Evolutionary conservation across 2,113 vertebrate genomes (phyloP).

Genomic region (Okapia johnstoni): DNA sequence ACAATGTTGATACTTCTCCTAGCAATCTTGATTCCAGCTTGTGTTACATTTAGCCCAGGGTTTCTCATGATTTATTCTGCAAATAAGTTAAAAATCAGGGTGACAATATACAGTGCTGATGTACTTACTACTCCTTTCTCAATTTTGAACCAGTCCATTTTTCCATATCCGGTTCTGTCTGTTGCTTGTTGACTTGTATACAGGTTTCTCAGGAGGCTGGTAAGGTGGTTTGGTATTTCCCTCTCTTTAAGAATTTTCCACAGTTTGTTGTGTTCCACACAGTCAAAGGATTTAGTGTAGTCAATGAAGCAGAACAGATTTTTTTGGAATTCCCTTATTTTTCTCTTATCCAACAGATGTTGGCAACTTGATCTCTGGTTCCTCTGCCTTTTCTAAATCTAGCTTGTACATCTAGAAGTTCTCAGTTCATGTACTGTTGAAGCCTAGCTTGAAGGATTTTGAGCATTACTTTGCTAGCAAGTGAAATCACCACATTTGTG

Average conservation of each 20-base stretch:
- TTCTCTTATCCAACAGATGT: not conserved
- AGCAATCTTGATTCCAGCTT: not conserved
- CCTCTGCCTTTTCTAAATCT: not conserved
- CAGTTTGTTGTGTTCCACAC: not conserved
- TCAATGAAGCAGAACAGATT: not conserved
- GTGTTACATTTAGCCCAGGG: not conserved
- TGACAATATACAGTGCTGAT: not conserved
- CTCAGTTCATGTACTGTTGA: not conserved
- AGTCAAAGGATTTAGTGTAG: not conserved
- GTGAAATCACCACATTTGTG: not conserved
- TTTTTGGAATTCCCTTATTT: not conserved
- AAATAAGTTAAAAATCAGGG: not conserved
- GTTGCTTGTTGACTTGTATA: not conserved
- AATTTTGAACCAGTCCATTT: not conserved
- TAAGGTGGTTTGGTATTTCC: not conserved
- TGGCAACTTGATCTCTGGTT: not conserved
- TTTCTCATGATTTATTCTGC: not conserved
- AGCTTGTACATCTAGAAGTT: not conserved
- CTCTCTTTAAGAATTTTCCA: not conserved
- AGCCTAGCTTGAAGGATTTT: not conserved
- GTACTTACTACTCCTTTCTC: not conserved
- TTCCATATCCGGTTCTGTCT: not conserved
- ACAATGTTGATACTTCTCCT: not conserved
- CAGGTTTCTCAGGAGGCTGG: not conserved
- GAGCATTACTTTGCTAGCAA: not conserved